Percentiles rank a stretch among this genome's conserved stretches.
Evolutionary conservation across 2,888 invertebrate genomes (phyloP).

Genomic region (Tenthredo scrophulariae): DNA sequence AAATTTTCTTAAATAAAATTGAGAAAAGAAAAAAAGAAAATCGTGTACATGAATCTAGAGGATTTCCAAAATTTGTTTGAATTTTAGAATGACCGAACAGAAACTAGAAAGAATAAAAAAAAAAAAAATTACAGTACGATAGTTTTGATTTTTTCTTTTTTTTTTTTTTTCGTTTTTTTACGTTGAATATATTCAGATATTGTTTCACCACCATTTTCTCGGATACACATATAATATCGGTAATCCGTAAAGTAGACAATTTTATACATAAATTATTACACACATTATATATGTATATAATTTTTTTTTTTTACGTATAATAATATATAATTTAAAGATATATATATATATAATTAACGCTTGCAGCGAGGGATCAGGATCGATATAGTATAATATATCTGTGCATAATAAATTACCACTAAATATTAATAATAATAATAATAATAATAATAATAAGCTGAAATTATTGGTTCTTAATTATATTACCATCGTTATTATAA

Average conservation of each 20-base stretch:
- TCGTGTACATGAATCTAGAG: neutral
- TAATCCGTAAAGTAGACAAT: neutral
- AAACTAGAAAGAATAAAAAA: neutral
- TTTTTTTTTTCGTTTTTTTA: neutral
- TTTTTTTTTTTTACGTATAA: neutral
- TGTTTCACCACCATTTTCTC: neutral
- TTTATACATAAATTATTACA: neutral
- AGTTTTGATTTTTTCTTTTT: conserved; percentile 5
- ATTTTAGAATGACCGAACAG: neutral
- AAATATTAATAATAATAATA: neutral
- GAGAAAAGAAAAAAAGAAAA: neutral
- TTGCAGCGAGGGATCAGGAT: neutral
- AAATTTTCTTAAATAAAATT: neutral
- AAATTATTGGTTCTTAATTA: neutral
- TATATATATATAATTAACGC: neutral
- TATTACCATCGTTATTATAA: neutral
- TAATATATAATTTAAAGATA: neutral
- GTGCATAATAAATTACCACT: neutral
- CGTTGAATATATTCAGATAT: neutral
- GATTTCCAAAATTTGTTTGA: neutral
- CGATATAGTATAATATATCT: neutral
- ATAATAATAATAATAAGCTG: neutral
- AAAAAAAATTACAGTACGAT: neutral
- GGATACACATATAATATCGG: neutral
- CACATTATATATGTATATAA: neutral